Evolutionary conservation across 2,888 invertebrate species (phyloP), one percentile per base, ranked within the genome.

Genomic region (Campopleginae sp.): DNA sequence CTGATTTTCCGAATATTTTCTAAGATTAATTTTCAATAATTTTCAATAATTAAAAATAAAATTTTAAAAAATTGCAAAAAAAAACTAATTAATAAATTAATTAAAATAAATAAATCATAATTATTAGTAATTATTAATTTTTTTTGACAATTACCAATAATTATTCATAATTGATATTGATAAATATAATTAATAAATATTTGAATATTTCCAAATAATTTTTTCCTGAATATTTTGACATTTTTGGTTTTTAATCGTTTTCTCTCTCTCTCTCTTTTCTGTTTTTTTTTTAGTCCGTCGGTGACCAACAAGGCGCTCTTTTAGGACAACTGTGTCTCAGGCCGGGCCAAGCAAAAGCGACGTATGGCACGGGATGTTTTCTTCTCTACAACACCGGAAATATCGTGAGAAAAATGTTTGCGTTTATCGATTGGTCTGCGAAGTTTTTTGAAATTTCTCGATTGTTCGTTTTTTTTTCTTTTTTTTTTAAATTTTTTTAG

Each of bases 311-410:
- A 93, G 97, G 98, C 65, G 98, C 99, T 4, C 94, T 99, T 75
- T 96, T 99, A 27, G 99, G 99, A 1, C 99, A 99, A 94, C 95
- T 97, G 91, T 99, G 99, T 90, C 96, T 98, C 91, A 96, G 96
- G 90, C 96, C 96, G 90, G 98, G 98, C 5, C 97, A 98, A 94
- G 98, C 98, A 17, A 98, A 99, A 94, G 98, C 98, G 94, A 99
- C 99, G 82, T 98, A 97, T 93, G 98, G 99, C 68, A 99, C 99
- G 77, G 99, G 98, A 77, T 98, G 99, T 91, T 99, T 99, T 93
- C 95, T 99, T 84, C 95, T 99, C 44, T 98, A 98, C 91, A 99
- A 99, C 94, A 99, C 99, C 82, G 99, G 99, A 54, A 94, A 94
- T 63, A 94, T 95, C 91, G 96, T 96, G 93, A 91, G 94, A n/a